Conservation (phyloP, 2,888 invertebrate species). For the Teinopalpus imperialis region DNA sequence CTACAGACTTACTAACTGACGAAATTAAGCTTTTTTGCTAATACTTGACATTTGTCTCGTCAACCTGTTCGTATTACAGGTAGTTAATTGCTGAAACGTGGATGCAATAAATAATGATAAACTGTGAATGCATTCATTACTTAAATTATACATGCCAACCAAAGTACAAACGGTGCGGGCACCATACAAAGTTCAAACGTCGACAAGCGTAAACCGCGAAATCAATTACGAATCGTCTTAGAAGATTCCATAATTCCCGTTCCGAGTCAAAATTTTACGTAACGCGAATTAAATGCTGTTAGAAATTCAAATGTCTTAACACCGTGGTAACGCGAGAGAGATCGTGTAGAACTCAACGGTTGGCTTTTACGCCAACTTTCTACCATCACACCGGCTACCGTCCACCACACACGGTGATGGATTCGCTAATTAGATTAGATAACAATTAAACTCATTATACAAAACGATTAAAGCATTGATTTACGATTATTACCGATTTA, state of each 20-base stretch:
- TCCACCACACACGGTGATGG: constrained; percentile 29
- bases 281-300: constrained; percentile 44
- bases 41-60: too few species aligned
- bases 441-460: constrained; percentile 19
- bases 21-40: too few species aligned
- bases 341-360: constrained; percentile 38
- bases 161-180: too few species aligned
- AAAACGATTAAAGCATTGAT: constrained; percentile 8
- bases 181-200: neutral
- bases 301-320: constrained; percentile 45
- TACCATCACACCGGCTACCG: too few species aligned
- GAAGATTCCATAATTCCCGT: constrained; percentile 37
- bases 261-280: constrained; percentile 41
- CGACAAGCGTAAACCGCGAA: neutral
- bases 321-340: constrained; percentile 29
- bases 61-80: too few species aligned
- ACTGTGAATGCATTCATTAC: too few species aligned
- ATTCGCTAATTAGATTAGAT: constrained; percentile 28
- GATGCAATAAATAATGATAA: too few species aligned
- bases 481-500: constrained; percentile 19
- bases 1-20: too few species aligned
- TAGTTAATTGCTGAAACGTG: too few species aligned
- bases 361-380: constrained; percentile 40
- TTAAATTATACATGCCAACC: too few species aligned
- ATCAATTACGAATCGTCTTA: constrained; percentile 25